phyloP scores from a whole-genome alignment of 2,888 invertebrate species.

The Orgyia antiqua region DNA sequence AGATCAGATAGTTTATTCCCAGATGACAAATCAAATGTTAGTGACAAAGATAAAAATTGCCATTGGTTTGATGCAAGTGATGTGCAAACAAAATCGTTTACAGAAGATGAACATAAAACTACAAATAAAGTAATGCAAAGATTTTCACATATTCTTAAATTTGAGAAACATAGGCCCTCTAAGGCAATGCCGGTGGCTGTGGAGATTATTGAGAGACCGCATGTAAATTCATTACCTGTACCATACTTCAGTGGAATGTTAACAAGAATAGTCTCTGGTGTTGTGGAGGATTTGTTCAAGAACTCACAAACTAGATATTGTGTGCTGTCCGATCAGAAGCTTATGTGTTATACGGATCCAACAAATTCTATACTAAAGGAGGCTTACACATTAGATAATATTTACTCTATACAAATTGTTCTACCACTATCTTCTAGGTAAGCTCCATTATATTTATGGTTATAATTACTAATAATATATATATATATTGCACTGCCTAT shows the following conservation, averaged over 20 bases:
- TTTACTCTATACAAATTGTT: conserved; percentile 81
- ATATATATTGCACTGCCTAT: no score
- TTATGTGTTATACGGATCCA: conserved; percentile 86
- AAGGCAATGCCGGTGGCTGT: conserved; percentile 39
- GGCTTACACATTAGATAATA: conserved; percentile 81
- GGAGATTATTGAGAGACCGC: conserved; percentile 69
- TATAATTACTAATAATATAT: no score
- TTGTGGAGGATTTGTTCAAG: conserved; percentile 85
- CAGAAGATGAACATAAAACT: conserved; percentile 38
- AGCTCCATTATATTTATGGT: conserved; percentile 19
- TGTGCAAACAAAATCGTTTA: conserved; percentile 22
- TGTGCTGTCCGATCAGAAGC: conserved; percentile 83
- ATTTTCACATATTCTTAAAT: conserved; percentile 65
- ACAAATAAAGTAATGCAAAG: conserved; percentile 53
- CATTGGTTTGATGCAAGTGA: conserved; percentile 58
- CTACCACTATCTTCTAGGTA: conserved; percentile 72
- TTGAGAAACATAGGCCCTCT: conserved; percentile 59
- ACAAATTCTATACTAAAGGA: conserved; percentile 84
- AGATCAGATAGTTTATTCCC: conserved; percentile 80
- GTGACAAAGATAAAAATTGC: conserved; percentile 54
- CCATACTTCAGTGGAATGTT: conserved; percentile 80
- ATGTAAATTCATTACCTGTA: conserved; percentile 60
- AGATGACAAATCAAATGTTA: conserved; percentile 35
- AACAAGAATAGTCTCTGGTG: conserved; percentile 77
- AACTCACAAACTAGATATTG: conserved; percentile 87